Base-by-base conservation (phyloP, 1,140 invertebrate genomes). In the Drosophila pallidifrons region DNA sequence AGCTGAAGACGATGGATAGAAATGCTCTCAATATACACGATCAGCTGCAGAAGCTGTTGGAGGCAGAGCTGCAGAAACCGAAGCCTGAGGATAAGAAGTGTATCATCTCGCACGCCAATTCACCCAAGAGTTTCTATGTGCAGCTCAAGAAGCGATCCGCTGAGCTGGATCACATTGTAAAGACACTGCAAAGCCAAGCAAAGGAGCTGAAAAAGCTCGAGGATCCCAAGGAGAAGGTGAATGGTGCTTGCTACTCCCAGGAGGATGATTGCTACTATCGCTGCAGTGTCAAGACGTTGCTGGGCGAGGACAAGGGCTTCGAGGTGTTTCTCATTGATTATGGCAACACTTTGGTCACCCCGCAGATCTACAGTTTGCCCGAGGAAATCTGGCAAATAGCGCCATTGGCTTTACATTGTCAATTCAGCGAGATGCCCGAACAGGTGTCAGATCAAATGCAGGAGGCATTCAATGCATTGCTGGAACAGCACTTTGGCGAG, bases 241-340 rank as follows among this genome's bases (percentile, higher is more conserved):
- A 94, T 94, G 1, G 93, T 92, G 92, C 96, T 20, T 95, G 95
- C 3, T 94, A 94, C 73, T 96, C 94, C 73, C 93, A 94, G 0
- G 95, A 96, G 79, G 95, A 96, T 87, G 94, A 94, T n/a, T 93
- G 93, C 10, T 96, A 95, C 94, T 96, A 96, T 83, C 93, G 96
- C 64, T 95, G 95, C 0, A 93, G 94, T 77, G 93, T 96, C 15
- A 92, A 95, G 35, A 93, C 94, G 1, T 93, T 94, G 41, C 93
- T 94, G 6, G 94, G 94, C 3, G 93, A 94, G 25, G 35, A 60
- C 11, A 73, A 76, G 20, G 94, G 93, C 15, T 94, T 93, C 1
- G 94, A 95, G 92, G 94, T 96, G 1, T 90, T 95, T 6, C 95
- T 96, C 77, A 94, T 96, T 87, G 96, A 96, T 93, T 96, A 96